These are phyloP conservation scores for Megatriorchis doriae DNA, from an alignment of 2,113 vertebrate species.

Conservation along the genomic window DNA sequence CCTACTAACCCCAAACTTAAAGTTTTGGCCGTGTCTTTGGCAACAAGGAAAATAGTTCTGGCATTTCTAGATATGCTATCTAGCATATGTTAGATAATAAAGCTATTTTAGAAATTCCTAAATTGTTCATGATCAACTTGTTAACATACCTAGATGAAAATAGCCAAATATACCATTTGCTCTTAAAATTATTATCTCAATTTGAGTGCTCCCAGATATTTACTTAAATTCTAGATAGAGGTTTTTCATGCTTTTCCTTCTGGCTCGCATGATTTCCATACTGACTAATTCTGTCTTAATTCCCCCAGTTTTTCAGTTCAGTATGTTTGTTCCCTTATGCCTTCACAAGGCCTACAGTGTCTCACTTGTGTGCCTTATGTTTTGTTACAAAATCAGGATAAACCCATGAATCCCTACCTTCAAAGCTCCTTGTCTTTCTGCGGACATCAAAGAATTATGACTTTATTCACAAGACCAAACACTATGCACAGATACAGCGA, in stretches of 20 bases:
- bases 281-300: not conserved
- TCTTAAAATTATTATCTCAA: not conserved
- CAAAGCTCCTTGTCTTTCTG: not conserved
- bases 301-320: not conserved
- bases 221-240: not conserved
- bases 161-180: not conserved
- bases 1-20: not conserved
- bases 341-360: not conserved
- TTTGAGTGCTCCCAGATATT: not conserved
- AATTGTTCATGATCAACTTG: not conserved
- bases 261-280: not conserved
- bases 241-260: not conserved
- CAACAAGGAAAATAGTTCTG: not conserved
- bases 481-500: accelerated
- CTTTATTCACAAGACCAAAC: not conserved
- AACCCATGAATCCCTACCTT: not conserved
- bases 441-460: not conserved
- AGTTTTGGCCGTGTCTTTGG: slow-evolving; percentile 11
- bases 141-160: not conserved
- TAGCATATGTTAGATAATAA: not conserved
- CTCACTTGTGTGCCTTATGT: not conserved
- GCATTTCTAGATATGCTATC: not conserved
- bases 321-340: not conserved
- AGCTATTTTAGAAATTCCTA: not conserved
- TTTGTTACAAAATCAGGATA: not conserved